Evolutionary conservation across 2,888 invertebrate genomes (phyloP), one percentile per base, ranked within the genome.

Genomic region (Liposcelis brunnea): DNA sequence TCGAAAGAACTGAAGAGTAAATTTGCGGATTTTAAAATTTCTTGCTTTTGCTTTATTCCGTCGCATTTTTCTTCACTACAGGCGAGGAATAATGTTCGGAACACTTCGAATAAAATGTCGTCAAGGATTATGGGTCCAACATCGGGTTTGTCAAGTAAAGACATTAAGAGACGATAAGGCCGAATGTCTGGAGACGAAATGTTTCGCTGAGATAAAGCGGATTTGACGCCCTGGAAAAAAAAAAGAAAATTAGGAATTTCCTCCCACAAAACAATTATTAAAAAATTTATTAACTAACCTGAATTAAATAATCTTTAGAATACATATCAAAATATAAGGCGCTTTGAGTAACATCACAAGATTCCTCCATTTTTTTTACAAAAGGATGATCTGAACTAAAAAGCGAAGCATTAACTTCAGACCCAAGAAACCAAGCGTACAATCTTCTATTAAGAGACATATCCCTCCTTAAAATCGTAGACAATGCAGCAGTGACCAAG

Each of bases 361-460:
- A 52, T 36, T 59, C 60, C 47, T 57, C 57, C 2, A 50, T 46
- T 40, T 54, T 56, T 49, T 59, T 57, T 35, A 61, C 57, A 46
- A 61, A 52, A 11, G 59, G 58, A 49, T 63, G 62, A 43, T 62
- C 61, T 7, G 60, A 55, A 48, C 57, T 58, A 42, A 62, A 53
- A n/a, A 58, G 53, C 14, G 59, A 56, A 48, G 69, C 68, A 52
- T 74, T 75, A 26, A 75, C 70, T 59, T 81, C 80, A 6, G 73
- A 72, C 35, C 83, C 84, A 52, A 86, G 63, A 18, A 91, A 65
- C 89, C 89, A 90, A 1, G 82, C 79, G 61, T 82, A 87, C 26
- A 90, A 65, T 31, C 89, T 72, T 52, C 81, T 72, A 61, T 91
- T 91, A 11, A 91, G 68, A 21, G 87, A 89, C 83, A 89, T 89